Evolutionary conservation across 2,888 invertebrate genomes (phyloP).

Genomic region (Chalcis sispes): DNA sequence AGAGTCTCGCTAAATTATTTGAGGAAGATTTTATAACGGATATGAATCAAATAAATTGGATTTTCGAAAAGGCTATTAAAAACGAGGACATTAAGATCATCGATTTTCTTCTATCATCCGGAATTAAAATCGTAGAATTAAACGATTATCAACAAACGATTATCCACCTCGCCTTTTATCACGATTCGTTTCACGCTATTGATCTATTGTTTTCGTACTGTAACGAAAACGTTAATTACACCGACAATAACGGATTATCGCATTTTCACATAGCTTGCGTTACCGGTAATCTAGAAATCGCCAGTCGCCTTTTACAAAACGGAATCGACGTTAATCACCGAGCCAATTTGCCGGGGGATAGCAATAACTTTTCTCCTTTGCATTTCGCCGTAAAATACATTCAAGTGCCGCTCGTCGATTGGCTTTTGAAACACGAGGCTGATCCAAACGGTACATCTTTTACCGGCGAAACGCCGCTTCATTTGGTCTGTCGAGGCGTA

Average conservation of each 20-base stretch:
- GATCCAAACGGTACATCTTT: constrained; percentile 1
- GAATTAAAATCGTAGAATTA: not conserved
- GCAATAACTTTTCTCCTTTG: constrained; percentile 12
- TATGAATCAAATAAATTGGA: too few species aligned
- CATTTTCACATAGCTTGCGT: too few species aligned
- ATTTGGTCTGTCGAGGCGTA: not conserved
- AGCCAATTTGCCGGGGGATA: not conserved
- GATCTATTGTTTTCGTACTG: constrained; percentile 11
- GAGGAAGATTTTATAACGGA: too few species aligned
- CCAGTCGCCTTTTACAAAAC: not conserved
- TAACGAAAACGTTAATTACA: constrained; percentile 14
- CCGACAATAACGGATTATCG: too few species aligned
- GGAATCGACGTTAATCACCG: constrained; percentile 2
- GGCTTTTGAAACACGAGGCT: constrained; percentile 18
- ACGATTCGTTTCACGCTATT: not conserved
- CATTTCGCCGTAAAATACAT: constrained; percentile 26
- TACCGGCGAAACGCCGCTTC: constrained; percentile 9
- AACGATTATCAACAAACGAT: constrained; percentile 24
- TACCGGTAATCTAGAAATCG: constrained; percentile 7
- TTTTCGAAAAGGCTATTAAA: too few species aligned
- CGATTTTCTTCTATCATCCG: not conserved
- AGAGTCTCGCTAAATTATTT: too few species aligned
- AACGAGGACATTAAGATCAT: constrained; percentile 12
- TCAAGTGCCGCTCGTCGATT: not conserved
- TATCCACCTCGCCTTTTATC: constrained; percentile 3